These are phyloP conservation scores for Nannoperca australis DNA, from an alignment of 2,797 vertebrate genomes.

Conservation along the genomic window DNA sequence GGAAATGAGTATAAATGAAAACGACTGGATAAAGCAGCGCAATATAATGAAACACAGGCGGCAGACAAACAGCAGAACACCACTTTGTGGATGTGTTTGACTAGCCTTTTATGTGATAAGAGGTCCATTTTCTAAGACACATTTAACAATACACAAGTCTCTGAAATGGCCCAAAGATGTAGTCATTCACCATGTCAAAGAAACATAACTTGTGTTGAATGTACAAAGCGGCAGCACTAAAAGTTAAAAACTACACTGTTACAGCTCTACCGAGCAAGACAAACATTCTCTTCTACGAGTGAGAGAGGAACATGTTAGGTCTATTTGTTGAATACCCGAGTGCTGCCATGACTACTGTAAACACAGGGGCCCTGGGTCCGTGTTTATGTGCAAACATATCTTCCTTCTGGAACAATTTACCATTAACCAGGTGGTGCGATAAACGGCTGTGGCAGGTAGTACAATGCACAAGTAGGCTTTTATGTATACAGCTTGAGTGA, in stretches of 20 bases:
- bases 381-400: constrained; percentile 99
- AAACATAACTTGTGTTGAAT: constrained; percentile 69
- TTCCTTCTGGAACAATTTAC: constrained; percentile 99
- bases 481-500: constrained; percentile 93
- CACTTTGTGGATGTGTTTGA: neutral
- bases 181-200: constrained; percentile 9
- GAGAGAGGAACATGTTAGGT: constrained; percentile 89
- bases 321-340: constrained; percentile 97
- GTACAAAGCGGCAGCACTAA: constrained; percentile 23
- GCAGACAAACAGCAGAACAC: constrained; percentile 6
- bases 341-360: constrained; percentile 99
- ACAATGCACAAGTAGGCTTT: constrained; percentile 93
- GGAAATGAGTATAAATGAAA: constrained; percentile 80
- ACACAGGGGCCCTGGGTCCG: constrained; percentile 92
- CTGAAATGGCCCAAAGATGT: constrained; percentile 3
- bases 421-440: constrained; percentile 99
- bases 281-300: constrained; percentile 89
- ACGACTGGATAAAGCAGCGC: constrained; percentile 8
- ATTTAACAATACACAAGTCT: neutral
- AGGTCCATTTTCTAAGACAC: neutral
- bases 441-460: constrained; percentile 97
- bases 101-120: constrained; percentile 12
- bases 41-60: constrained; percentile 7
- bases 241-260: constrained; percentile 82
- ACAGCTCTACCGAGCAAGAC: constrained; percentile 82